Conservation (phyloP, 2,113 vertebrate species). For the Chaenocephalus aceratus region DNA sequence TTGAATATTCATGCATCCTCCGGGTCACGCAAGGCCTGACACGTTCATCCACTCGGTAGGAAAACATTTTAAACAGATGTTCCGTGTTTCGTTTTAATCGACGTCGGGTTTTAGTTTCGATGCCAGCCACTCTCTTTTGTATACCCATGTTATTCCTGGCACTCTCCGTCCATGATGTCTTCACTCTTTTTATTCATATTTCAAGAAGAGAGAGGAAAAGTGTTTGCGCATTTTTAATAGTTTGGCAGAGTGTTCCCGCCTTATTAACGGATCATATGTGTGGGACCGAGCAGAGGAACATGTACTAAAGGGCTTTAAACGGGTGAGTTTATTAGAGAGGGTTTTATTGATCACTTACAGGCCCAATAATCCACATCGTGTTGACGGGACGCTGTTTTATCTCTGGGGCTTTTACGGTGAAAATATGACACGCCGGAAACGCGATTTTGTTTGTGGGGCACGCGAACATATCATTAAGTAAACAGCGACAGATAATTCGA, state of each 20-base stretch:
- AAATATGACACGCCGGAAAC: neutral
- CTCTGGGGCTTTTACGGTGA: constrained; percentile 5
- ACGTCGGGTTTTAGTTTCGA: constrained; percentile 60
- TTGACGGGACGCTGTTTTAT: no score
- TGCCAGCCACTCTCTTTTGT: constrained; percentile 50
- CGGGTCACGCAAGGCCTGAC: constrained; percentile 7
- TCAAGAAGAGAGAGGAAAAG: constrained; percentile 53
- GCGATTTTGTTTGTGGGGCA: no score
- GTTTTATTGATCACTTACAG: neutral
- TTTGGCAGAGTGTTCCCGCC: constrained; percentile 57
- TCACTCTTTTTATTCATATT: constrained; percentile 68
- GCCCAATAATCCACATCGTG: constrained; percentile 2
- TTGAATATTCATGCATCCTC: no score
- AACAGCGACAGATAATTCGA: constrained; percentile 29
- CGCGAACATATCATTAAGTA: neutral
- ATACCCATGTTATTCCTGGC: constrained; percentile 66
- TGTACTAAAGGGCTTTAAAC: constrained; percentile 34
- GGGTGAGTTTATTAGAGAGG: constrained; percentile 10
- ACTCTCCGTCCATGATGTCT: constrained; percentile 53
- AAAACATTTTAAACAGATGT: constrained; percentile 22
- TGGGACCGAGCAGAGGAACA: constrained; percentile 25
- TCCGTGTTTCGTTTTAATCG: constrained; percentile 59
- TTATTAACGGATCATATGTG: constrained; percentile 45
- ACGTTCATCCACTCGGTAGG: neutral
- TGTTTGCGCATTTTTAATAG: constrained; percentile 63